A percentile compares a stretch with the other conserved stretches of the same genome.
Evolutionary conservation across 2,797 vertebrate species (phyloP).

Genomic region (Botia kubotai): DNA sequence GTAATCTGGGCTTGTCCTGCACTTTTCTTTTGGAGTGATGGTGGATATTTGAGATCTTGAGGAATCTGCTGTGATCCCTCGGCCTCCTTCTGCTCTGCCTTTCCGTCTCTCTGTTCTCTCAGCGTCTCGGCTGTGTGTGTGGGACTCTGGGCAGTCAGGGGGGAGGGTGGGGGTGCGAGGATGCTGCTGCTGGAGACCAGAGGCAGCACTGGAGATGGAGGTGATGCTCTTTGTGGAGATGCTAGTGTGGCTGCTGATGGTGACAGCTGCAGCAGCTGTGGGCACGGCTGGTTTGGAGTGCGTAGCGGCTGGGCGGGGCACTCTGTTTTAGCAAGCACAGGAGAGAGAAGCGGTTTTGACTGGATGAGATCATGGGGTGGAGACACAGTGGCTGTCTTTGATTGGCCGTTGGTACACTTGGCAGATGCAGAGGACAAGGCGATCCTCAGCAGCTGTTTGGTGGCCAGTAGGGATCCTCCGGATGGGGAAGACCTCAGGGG

Average conservation of each 20-base stretch:
- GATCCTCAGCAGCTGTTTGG: conserved; percentile 84
- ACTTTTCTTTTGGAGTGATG: conserved; percentile 56
- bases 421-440: conserved; percentile 86
- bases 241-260: conserved; percentile 63
- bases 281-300: conserved; percentile 62
- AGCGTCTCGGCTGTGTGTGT: conserved; percentile 78
- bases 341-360: conserved; percentile 70
- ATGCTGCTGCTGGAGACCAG: conserved; percentile 75
- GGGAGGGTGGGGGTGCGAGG: conserved; percentile 71
- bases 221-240: conserved; percentile 60
- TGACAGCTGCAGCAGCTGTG: conserved; percentile 68
- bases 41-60: conserved; percentile 45
- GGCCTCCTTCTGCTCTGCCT: conserved; percentile 34
- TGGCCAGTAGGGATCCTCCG: conserved; percentile 79
- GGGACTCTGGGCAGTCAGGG: conserved; percentile 83
- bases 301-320: conserved; percentile 75
- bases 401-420: conserved; percentile 82
- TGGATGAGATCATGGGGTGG: conserved; percentile 81
- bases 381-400: conserved; percentile 78
- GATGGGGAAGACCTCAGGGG: conserved; percentile 70
- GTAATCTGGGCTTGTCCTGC: conserved; percentile 55
- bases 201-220: conserved; percentile 73
- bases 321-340: conserved; percentile 67
- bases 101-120: conserved; percentile 76
- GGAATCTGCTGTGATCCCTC: conserved; percentile 49